Evolutionary conservation across 2,888 invertebrate genomes (phyloP), one percentile per base, ranked within the genome.

Genomic region (Leptopilina myrica): DNA sequence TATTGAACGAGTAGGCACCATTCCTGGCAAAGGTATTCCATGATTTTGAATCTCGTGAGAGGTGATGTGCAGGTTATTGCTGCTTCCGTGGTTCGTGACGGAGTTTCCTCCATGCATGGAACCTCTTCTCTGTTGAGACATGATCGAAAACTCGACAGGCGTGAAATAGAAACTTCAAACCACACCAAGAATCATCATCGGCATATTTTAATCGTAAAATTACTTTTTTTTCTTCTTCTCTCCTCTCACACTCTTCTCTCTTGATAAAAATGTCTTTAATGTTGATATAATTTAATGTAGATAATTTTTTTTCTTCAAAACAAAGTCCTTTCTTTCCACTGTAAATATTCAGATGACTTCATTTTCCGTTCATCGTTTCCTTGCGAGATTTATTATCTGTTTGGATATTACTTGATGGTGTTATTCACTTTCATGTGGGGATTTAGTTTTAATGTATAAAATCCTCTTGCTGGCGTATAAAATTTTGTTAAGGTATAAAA

Each of bases 21-120:
- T 91, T 83, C 91, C 91, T 4, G 91, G 90, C 80, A 91, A 76
- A n/a, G 91, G 91, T 82, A 91, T 90, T 77, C 90, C 91, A 62
- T 89, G 87, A 64, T 88, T 87, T 80, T 88, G 88, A 79, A 87
- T 85, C 82, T 90, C 90, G 79, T 89, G 88, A 67, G 86, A 82
- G 56, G 73, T 56, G 56, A 73, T 73, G 73, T 73, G 73, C 40
- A 73, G 73, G 73, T 73, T 73, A 73, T 67, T 80, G 80, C 76
- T 81, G 81, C 14, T 64, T 76, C 78, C 81, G 82, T 78, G 81
- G 66, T 66, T 83, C 81, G 49, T 20, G 49, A 20, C 59, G 77
- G 83, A 85, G 79, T 86, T 86, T 76, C 85, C 80, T 65, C 86
- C 83, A 65, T 86, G 88, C 78, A 87, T 81, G 76, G 89, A 87